Evolutionary conservation across 2,888 invertebrate genomes (phyloP).

Genomic region (Pardosa pseudoannulata): DNA sequence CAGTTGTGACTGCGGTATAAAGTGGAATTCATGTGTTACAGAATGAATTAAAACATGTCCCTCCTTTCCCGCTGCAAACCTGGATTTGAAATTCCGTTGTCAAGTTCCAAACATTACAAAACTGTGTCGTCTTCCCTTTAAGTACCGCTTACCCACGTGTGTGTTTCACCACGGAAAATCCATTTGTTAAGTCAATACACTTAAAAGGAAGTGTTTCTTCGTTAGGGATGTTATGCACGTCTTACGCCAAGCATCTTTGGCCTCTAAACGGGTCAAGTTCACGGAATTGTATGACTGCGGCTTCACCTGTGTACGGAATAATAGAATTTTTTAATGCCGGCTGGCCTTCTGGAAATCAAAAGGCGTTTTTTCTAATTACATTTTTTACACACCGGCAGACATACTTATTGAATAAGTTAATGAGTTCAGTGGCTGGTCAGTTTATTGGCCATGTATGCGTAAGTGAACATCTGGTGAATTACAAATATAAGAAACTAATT

Average conservation of each 20-base stretch:
- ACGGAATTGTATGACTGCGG: not conserved
- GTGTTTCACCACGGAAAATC: not conserved
- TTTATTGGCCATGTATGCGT: no score
- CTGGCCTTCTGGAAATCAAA: not conserved
- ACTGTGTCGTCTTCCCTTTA: not conserved
- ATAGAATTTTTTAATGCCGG: not conserved
- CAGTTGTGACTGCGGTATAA: no score
- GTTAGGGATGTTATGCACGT: slow-evolving; percentile 15
- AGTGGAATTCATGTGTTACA: no score
- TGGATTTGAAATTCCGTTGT: no score
- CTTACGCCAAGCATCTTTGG: not conserved
- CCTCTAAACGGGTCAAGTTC: slow-evolving; percentile 33
- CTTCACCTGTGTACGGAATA: not conserved
- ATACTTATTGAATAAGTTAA: not conserved
- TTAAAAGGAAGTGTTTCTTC: slow-evolving; percentile 4
- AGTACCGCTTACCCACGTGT: not conserved
- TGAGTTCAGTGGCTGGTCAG: not conserved
- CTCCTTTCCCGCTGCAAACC: no score
- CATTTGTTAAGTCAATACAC: slow-evolving; percentile 5
- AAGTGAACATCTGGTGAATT: no score
- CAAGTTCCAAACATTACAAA: not conserved
- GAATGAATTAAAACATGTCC: no score
- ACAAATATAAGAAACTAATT: no score
- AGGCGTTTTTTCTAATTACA: not conserved
- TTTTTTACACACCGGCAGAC: not conserved